phyloP scores from a whole-genome alignment of 2,888 invertebrate species.

The Cephus pygmeus region DNA sequence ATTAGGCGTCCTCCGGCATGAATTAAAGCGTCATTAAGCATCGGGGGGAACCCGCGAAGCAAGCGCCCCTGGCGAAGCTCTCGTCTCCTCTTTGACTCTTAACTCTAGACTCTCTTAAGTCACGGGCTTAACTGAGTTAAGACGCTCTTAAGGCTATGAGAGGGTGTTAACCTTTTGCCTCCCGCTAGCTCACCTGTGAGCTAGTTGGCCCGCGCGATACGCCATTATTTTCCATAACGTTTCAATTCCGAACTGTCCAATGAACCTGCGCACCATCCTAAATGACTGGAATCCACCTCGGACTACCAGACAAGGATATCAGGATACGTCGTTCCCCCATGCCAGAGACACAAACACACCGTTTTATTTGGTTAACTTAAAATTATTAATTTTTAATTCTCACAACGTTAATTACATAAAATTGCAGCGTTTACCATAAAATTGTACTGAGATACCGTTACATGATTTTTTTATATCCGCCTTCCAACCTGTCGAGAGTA shows the following conservation, averaged over 20 bases:
- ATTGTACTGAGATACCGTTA: not conserved
- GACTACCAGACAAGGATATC: not conserved
- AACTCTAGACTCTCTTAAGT: constrained; percentile 40
- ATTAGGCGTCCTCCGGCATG: constrained; percentile 1
- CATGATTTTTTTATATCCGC: not conserved
- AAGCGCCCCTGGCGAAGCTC: constrained; percentile 18
- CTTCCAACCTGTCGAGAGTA: not conserved
- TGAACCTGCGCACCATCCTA: not conserved
- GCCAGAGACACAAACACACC: not conserved
- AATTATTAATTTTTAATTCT: not conserved
- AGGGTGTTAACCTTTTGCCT: constrained; percentile 56
- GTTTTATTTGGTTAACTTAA: not conserved
- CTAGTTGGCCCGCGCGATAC: constrained; percentile 43
- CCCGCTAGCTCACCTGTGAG: constrained; percentile 45
- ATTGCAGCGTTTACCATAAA: not conserved
- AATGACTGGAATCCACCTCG: not conserved
- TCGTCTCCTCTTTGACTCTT: constrained; percentile 29
- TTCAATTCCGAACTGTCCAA: constrained; percentile 32
- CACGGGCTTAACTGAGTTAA: constrained; percentile 50
- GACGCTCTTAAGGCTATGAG: constrained; percentile 45
- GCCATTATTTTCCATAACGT: constrained; percentile 45
- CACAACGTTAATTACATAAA: not conserved
- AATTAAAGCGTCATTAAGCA: constrained; percentile 23
- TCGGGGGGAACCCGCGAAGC: constrained; percentile 10
- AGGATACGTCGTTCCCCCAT: not conserved